Conservation (phyloP, 2,888 invertebrate genomes). For the Strigamia crassipes region DNA sequence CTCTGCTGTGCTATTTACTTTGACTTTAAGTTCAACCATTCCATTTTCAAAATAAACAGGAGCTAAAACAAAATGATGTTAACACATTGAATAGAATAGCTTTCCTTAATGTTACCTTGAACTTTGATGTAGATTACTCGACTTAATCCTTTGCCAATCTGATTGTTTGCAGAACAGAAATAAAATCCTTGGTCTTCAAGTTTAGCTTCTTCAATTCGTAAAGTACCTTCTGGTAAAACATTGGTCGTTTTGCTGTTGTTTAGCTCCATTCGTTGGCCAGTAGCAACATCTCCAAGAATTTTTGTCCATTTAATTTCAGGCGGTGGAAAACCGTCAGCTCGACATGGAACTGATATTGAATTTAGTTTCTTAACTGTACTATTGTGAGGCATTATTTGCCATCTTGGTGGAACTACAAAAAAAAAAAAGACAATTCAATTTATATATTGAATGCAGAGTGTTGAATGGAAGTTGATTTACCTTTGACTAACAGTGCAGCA, state of each 20-base stretch:
- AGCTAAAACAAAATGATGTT: constrained; percentile 30
- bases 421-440: background rate
- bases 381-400: constrained; percentile 22
- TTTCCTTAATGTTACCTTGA: constrained; percentile 8
- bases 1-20: background rate
- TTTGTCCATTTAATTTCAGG: constrained; percentile 34
- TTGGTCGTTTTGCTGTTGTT: background rate
- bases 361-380: background rate
- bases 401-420: constrained; percentile 39
- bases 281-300: background rate
- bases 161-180: constrained; percentile 28
- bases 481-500: background rate
- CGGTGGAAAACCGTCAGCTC: constrained; percentile 30
- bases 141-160: constrained; percentile 19
- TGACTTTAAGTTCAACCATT: background rate
- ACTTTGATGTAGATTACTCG: constrained; percentile 16
- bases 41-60: constrained; percentile 41
- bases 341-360: background rate
- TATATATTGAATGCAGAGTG: background rate
- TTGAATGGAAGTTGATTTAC: background rate
- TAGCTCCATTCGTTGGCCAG: background rate
- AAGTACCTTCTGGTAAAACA: background rate
- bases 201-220: background rate
- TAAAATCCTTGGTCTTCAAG: constrained; percentile 44
- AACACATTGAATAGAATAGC: background rate